Evolutionary conservation across 2,888 invertebrate species (phyloP).

Genomic region (Cremastobaeus sp.): DNA sequence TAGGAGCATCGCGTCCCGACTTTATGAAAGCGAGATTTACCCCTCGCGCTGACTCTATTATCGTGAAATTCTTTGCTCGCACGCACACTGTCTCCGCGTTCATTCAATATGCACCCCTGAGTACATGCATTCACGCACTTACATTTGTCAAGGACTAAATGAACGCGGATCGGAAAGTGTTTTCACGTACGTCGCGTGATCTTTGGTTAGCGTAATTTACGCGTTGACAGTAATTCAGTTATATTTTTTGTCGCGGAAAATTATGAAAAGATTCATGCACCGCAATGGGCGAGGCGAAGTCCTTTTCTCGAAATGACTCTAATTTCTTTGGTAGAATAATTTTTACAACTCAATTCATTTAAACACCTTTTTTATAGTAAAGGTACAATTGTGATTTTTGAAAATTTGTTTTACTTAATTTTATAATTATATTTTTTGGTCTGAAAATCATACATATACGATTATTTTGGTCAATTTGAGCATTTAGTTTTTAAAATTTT

Average conservation of each 20-base stretch:
- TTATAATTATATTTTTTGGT: no score
- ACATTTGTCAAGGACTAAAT: constrained; percentile 39
- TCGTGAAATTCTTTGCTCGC: constrained; percentile 48
- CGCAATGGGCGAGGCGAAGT: no score
- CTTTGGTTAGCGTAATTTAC: constrained; percentile 49
- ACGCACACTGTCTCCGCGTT: constrained; percentile 43
- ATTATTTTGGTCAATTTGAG: no score
- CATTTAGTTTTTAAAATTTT: no score
- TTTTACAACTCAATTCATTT: no score
- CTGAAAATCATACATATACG: no score
- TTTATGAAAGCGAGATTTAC: constrained; percentile 50
- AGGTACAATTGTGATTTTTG: no score
- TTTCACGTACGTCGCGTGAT: constrained; percentile 54
- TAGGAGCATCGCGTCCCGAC: constrained; percentile 37
- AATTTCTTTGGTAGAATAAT: no score
- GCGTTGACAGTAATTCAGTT: constrained; percentile 49
- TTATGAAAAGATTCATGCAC: no score
- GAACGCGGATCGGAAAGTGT: constrained; percentile 49
- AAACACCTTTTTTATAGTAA: no score
- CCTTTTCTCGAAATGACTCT: no score
- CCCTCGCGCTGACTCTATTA: constrained; percentile 51
- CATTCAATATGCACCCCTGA: constrained; percentile 50
- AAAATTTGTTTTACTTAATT: no score
- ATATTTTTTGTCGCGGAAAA: constrained; percentile 36
- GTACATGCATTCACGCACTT: constrained; percentile 25